phyloP scores from a whole-genome alignment of 2,113 vertebrate genomes.

The Heterotilapia buettikoferi region DNA sequence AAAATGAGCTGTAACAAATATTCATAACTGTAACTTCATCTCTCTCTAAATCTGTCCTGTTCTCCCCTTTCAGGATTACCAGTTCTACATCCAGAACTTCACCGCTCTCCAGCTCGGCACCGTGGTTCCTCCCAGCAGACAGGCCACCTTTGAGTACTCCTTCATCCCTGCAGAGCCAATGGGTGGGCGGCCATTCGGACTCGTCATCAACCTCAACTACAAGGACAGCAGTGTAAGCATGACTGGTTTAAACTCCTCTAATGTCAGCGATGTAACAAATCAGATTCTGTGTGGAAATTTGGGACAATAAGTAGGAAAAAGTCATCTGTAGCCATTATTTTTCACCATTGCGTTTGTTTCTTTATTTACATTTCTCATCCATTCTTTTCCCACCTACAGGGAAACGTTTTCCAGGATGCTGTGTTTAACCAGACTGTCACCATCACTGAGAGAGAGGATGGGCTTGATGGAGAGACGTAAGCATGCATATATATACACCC shows the following conservation, averaged over 20 bases:
- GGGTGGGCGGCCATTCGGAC: slow-evolving; percentile 92
- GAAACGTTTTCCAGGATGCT: slow-evolving; percentile 93
- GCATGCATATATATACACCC: background rate
- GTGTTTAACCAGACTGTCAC: slow-evolving; percentile 99
- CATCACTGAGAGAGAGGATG: slow-evolving; percentile 91
- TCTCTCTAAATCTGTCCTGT: background rate
- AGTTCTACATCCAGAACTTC: slow-evolving; percentile 99
- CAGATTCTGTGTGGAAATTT: accelerated
- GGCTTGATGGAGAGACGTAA: slow-evolving; percentile 96
- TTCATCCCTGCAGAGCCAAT: slow-evolving; percentile 98
- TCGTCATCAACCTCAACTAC: slow-evolving; percentile 98
- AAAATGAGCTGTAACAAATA: background rate
- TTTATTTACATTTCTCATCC: accelerated
- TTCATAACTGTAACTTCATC: background rate
- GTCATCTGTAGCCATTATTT: accelerated
- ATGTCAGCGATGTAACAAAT: accelerated
- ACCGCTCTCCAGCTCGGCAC: slow-evolving; percentile 90
- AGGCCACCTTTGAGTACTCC: slow-evolving; percentile 97
- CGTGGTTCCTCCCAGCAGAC: slow-evolving; percentile 81
- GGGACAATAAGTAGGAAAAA: background rate
- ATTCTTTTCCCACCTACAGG: slow-evolving; percentile 60
- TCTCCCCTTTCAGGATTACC: slow-evolving; percentile 75
- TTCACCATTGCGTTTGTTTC: background rate
- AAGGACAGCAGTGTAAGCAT: slow-evolving; percentile 82
- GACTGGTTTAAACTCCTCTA: background rate